phyloP scores from a whole-genome alignment of 2,797 vertebrate species.

The Clarias platycephalus region DNA sequence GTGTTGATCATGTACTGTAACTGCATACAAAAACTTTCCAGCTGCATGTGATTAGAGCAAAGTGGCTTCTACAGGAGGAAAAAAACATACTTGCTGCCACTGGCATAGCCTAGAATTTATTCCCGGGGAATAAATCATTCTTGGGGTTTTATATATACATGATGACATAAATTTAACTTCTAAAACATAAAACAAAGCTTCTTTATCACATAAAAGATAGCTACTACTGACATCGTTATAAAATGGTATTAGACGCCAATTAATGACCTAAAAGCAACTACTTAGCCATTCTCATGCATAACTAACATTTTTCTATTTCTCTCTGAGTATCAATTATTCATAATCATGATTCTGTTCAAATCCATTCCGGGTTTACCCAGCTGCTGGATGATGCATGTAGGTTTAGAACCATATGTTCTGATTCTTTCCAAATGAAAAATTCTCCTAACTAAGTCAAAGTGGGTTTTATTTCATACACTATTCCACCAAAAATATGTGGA shows the following conservation, averaged over 20 bases:
- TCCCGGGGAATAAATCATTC: background rate
- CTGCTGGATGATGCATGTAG: too few relatives aligned
- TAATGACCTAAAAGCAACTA: constrained; percentile 6
- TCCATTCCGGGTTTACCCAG: background rate
- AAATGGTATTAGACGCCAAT: background rate
- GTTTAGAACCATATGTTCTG: background rate
- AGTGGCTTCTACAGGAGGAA: background rate
- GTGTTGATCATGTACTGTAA: constrained; percentile 37
- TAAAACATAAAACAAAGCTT: background rate
- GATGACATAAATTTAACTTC: background rate
- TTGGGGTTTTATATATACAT: background rate
- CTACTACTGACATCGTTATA: too few relatives aligned
- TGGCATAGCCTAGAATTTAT: background rate
- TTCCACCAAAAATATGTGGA: background rate
- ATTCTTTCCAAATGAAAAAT: background rate
- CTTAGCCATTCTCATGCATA: background rate
- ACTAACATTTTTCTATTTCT: background rate
- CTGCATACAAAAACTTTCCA: background rate
- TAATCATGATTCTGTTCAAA: background rate
- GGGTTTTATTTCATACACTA: too few relatives aligned
- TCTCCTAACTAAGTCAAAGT: background rate
- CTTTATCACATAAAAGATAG: too few relatives aligned
- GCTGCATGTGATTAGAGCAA: background rate
- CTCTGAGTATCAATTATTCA: background rate
- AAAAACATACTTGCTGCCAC: background rate